Percentiles rank a stretch among this genome's conserved stretches.
Evolutionary conservation across 2,888 invertebrate genomes (phyloP).

Genomic region (Rhabditophanes sp.): DNA sequence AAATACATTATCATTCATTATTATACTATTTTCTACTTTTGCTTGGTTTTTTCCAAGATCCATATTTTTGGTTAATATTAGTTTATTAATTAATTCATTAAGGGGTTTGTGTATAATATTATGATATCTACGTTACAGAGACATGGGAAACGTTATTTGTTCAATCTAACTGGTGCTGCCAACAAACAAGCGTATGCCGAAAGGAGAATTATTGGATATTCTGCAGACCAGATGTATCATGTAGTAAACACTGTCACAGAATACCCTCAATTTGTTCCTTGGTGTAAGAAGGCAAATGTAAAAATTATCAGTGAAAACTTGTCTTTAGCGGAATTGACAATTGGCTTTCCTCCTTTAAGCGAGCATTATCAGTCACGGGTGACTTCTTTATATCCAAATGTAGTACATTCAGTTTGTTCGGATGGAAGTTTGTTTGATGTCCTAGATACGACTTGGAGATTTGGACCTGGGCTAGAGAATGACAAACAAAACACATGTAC

Average conservation of each 20-base stretch:
- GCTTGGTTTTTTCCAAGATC: too few relatives aligned
- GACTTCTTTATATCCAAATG: conserved; percentile 25
- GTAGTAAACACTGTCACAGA: conserved; percentile 29
- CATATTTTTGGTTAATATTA: too few relatives aligned
- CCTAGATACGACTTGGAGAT: conserved; percentile 75
- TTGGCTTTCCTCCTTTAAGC: conserved; percentile 28
- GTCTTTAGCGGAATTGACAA: conserved; percentile 20
- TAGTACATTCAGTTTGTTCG: conserved; percentile 59
- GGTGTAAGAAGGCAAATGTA: conserved; percentile 23
- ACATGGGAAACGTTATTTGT: not conserved
- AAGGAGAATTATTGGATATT: conserved; percentile 24
- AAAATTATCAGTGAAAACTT: conserved; percentile 11
- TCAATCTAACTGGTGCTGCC: not conserved
- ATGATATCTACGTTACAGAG: not conserved
- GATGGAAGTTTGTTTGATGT: conserved; percentile 77
- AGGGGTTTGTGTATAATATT: too few relatives aligned
- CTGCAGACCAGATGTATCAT: conserved; percentile 32
- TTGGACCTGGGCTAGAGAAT: conserved; percentile 59
- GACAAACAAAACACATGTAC: conserved; percentile 18
- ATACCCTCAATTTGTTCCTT: conserved; percentile 34
- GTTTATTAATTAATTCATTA: too few relatives aligned
- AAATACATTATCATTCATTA: too few relatives aligned
- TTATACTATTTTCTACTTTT: too few relatives aligned
- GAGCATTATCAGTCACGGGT: conserved; percentile 36
- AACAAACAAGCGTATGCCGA: not conserved